Evolutionary conservation across 1,140 invertebrate species (phyloP).

Genomic region (Hesperophylax magnus): DNA sequence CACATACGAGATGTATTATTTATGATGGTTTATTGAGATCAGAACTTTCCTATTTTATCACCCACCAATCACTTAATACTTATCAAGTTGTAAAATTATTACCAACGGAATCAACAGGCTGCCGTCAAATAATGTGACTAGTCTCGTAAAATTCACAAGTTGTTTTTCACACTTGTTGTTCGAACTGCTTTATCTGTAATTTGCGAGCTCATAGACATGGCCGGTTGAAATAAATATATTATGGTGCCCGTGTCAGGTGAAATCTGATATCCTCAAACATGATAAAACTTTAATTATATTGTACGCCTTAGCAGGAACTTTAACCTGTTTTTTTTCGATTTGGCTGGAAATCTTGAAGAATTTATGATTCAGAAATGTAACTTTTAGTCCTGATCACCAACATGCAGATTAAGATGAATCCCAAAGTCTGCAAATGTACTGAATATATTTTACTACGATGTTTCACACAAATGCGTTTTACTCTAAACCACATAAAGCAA

Average conservation of each 20-base stretch:
- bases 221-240: background rate
- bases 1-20: background rate
- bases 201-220: constrained; percentile 1
- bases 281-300: constrained; percentile 7
- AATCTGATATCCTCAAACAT: constrained; percentile 17
- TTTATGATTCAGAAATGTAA: too few relatives aligned
- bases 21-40: background rate
- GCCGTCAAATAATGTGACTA: constrained; percentile 30
- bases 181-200: background rate
- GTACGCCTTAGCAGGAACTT: background rate
- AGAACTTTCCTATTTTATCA: constrained; percentile 14
- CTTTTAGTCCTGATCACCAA: too few relatives aligned
- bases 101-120: constrained; percentile 24
- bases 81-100: constrained; percentile 36
- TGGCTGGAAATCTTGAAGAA: too few relatives aligned
- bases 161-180: constrained; percentile 12
- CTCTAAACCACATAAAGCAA: too few relatives aligned
- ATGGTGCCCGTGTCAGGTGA: background rate
- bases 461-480: too few relatives aligned
- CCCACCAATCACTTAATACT: constrained; percentile 12
- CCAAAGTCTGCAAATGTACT: too few relatives aligned
- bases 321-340: too few relatives aligned
- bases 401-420: too few relatives aligned
- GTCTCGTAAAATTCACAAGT: constrained; percentile 15
- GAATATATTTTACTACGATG: too few relatives aligned